These are phyloP conservation scores for Protodeltote pygarga DNA, from an alignment of 2,888 invertebrate species.

Conservation along the genomic window DNA sequence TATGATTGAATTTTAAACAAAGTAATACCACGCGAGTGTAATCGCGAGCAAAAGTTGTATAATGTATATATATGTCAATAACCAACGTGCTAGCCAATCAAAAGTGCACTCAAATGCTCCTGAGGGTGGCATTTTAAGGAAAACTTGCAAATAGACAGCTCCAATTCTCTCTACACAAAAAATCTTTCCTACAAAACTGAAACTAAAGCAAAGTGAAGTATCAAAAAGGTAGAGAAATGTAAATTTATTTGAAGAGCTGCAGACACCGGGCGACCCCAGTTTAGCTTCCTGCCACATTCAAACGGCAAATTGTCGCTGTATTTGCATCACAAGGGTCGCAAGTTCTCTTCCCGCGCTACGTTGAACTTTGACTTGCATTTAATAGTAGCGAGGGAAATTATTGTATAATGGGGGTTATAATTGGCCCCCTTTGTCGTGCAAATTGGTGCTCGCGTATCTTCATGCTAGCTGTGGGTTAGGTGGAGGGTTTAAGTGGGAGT, in stretches of 20 bases:
- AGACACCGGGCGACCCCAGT: slow-evolving; percentile 16
- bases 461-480: background rate
- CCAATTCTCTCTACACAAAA: too few species aligned
- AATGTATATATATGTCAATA: too few species aligned
- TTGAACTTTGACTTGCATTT: slow-evolving; percentile 36
- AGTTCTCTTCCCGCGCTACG: slow-evolving; percentile 48
- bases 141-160: too few species aligned
- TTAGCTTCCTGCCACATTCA: slow-evolving; percentile 43
- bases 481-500: background rate
- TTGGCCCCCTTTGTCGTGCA: slow-evolving; percentile 31
- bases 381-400: slow-evolving; percentile 29
- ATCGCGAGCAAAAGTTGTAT: too few species aligned
- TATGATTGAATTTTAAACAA: too few species aligned
- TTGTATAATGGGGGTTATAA: slow-evolving; percentile 32
- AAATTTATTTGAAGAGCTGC: slow-evolving; percentile 17
- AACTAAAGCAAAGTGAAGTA: too few species aligned
- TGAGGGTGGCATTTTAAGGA: too few species aligned
- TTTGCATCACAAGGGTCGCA: slow-evolving; percentile 63
- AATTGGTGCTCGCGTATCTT: slow-evolving; percentile 20
- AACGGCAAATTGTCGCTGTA: slow-evolving; percentile 59
- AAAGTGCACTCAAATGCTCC: too few species aligned
- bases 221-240: slow-evolving; percentile 14
- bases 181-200: too few species aligned
- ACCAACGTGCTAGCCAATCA: too few species aligned
- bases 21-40: too few species aligned